phyloP scores from a whole-genome alignment of 2,888 invertebrate genomes.

The Pseudococcus longispinus region DNA sequence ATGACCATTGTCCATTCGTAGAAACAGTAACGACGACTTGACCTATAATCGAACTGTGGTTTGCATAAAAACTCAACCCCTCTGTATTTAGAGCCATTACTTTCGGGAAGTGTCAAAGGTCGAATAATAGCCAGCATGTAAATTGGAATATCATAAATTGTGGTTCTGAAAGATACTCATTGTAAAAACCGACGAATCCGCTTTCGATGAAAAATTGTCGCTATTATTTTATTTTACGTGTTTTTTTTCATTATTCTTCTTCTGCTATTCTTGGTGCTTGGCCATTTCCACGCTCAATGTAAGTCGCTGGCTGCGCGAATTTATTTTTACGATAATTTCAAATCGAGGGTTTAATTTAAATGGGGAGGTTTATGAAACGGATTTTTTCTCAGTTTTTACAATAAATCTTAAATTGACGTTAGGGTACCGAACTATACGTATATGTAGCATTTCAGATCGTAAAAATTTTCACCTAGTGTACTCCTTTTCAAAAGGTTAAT shows the following conservation, averaged over 20 bases:
- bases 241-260: constrained; percentile 28
- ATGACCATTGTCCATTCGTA: constrained; percentile 48
- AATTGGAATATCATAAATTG: constrained; percentile 56
- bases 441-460: neutral
- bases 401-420: constrained; percentile 25
- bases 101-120: constrained; percentile 54
- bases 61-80: constrained; percentile 52
- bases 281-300: constrained; percentile 34
- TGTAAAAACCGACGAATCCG: constrained; percentile 43
- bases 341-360: constrained; percentile 53
- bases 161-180: constrained; percentile 52
- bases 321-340: constrained; percentile 54
- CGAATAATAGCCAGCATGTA: constrained; percentile 54
- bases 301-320: neutral
- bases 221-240: constrained; percentile 47
- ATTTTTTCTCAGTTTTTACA: constrained; percentile 35
- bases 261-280: neutral
- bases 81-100: constrained; percentile 48
- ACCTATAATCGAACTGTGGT: constrained; percentile 54
- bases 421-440: neutral
- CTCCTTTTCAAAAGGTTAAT: constrained; percentile 8
- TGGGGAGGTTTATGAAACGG: constrained; percentile 40
- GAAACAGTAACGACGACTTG: constrained; percentile 53
- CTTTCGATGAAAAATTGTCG: constrained; percentile 52
- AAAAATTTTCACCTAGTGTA: neutral